Percentiles rank a stretch among this genome's conserved stretches.
These are phyloP conservation scores for Sipha maydis DNA, from an alignment of 2,888 invertebrate species.

Conservation along the genomic window DNA sequence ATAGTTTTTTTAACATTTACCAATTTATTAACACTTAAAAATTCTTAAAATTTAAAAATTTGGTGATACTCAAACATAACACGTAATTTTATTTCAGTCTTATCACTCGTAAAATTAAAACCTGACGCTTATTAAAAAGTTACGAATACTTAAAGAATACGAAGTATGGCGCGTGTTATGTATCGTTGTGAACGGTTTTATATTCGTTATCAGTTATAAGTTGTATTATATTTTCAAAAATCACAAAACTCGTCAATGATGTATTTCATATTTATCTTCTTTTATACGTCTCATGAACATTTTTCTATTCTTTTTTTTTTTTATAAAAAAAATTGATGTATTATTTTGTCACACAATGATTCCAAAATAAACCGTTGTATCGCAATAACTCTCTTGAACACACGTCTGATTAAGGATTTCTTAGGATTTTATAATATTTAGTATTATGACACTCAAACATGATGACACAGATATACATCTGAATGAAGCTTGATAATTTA, in stretches of 20 bases:
- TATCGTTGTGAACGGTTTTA: neutral
- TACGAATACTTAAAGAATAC: neutral
- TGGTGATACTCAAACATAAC: neutral
- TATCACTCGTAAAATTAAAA: neutral
- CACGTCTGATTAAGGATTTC: neutral
- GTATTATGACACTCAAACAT: neutral
- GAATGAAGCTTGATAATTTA: neutral
- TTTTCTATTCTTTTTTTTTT: neutral
- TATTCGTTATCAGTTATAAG: neutral
- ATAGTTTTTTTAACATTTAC: neutral
- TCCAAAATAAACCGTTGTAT: neutral
- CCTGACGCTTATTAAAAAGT: neutral
- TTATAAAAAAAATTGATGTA: neutral
- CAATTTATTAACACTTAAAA: neutral
- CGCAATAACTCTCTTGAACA: neutral
- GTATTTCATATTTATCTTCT: neutral
- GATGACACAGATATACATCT: neutral
- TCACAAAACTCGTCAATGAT: neutral
- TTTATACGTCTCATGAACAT: neutral
- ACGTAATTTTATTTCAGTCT: neutral
- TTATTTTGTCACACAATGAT: neutral
- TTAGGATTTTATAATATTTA: neutral
- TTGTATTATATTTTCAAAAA: neutral
- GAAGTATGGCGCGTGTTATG: neutral
- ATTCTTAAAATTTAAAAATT: neutral